phyloP scores from a whole-genome alignment of 2,797 vertebrate genomes.

The Gymnodraco acuticeps region DNA sequence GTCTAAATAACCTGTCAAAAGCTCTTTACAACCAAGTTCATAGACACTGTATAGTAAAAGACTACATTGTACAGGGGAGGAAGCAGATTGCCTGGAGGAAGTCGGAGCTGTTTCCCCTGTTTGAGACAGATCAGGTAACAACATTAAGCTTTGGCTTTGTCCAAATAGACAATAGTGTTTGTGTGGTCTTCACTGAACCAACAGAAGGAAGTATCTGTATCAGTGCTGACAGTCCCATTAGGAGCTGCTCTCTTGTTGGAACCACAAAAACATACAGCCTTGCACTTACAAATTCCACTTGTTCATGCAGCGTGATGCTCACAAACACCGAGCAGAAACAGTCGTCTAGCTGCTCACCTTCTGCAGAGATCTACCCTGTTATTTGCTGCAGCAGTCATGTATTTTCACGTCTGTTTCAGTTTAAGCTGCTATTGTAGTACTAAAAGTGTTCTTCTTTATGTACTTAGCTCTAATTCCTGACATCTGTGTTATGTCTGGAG shows the following conservation, averaged over 20 bases:
- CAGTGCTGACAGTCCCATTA: slow-evolving; percentile 14
- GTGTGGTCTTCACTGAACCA: slow-evolving; percentile 13
- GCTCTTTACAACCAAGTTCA: not conserved
- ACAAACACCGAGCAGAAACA: slow-evolving; percentile 31
- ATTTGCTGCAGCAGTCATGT: slow-evolving; percentile 31
- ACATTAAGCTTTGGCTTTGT: slow-evolving; percentile 12
- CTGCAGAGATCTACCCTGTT: slow-evolving; percentile 19
- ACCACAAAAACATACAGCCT: slow-evolving; percentile 24
- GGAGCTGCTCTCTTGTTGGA: slow-evolving; percentile 19
- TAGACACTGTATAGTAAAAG: slow-evolving; percentile 3
- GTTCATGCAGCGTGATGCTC: slow-evolving; percentile 19
- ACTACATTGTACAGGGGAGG: slow-evolving; percentile 20
- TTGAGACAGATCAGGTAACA: slow-evolving; percentile 31
- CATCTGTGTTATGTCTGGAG: slow-evolving; percentile 25
- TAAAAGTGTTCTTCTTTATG: slow-evolving; percentile 3
- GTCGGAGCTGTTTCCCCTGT: slow-evolving; percentile 60
- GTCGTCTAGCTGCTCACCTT: slow-evolving; percentile 4
- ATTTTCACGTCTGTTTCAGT: slow-evolving; percentile 3
- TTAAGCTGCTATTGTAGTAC: slow-evolving; percentile 6
- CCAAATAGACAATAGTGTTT: slow-evolving; percentile 42
- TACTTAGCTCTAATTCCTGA: slow-evolving; percentile 27
- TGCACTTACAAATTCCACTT: slow-evolving; percentile 22
- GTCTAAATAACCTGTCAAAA: not conserved
- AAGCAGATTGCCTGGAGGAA: slow-evolving; percentile 57
- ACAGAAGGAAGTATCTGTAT: slow-evolving; percentile 24